Evolutionary conservation across 2,113 vertebrate genomes (phyloP), one percentile per base, ranked within the genome.

Genomic region (Alligator mississippiensis): DNA sequence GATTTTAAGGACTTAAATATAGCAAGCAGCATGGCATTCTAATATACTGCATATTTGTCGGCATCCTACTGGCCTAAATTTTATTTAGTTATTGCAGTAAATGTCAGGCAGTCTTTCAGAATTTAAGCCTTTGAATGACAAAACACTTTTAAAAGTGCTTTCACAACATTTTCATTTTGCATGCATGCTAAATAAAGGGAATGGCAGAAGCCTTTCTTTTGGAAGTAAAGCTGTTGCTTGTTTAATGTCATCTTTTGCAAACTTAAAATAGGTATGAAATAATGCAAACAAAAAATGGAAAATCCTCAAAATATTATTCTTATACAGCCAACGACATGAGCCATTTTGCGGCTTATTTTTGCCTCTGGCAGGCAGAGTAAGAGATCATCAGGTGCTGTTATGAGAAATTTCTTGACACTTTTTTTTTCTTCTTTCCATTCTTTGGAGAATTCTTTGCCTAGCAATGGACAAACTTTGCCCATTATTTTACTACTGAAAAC

Each of bases 1-100:
- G 34, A 87, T 93, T 91, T 28, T 85, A 24, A 79, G 12, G 60
- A 77, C 34, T 11, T 90, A 87, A 87, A 82, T 95, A 80, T 5
- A 92, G 25, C 85, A 85, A 84, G 38, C 10, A 66, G 55, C 72
- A 76, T 85, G 61, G 27, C 78, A 82, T 89, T 91, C 28, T 59
- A 18, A 30, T 34, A 34, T 30, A 72, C 30, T 38, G 21, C 7
- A 22, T 78, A 7, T 27, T 62, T 18, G 80, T 88, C 64, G 88
- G 13, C 89, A 13, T 85, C 88, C 81, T 63, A 10, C 30, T 60
- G 58, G 38, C 55, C 57, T 38, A 76, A 77, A 6, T 87, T 88
- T 93, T 28, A 47, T 89, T 87, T 68, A 79, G 77, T 77, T 7
- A 28, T 88, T 76, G 14, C 72, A 93, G 38, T 55, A 55, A 79